These are phyloP conservation scores for Saccostrea echinata DNA, from an alignment of 1,140 invertebrate genomes.

Conservation along the genomic window DNA sequence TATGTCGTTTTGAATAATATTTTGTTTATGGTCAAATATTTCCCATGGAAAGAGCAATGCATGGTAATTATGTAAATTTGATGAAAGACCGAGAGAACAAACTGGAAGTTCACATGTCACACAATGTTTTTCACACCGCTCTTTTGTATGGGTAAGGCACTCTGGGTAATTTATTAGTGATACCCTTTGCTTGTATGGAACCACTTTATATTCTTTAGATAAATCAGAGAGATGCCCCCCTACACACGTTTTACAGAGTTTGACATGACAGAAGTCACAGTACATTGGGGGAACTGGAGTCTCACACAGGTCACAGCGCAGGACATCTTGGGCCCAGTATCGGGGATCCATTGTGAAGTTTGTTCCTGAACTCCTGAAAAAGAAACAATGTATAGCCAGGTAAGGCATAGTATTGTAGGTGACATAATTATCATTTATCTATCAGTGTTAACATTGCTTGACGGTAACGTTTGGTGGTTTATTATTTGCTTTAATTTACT, in stretches of 20 bases:
- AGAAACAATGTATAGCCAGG: too few relatives aligned
- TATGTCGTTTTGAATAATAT: too few relatives aligned
- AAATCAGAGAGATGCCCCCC: neutral
- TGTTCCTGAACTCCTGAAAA: neutral
- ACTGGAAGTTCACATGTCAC: neutral
- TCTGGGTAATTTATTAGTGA: neutral
- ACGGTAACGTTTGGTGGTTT: too few relatives aligned
- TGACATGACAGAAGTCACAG: too few relatives aligned
- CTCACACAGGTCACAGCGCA: neutral
- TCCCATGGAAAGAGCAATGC: neutral
- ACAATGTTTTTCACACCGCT: neutral
- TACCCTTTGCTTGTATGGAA: neutral
- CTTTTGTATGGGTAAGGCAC: neutral
- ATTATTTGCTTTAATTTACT: too few relatives aligned
- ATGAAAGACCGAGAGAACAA: neutral
- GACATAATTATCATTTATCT: too few relatives aligned
- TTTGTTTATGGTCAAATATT: too few relatives aligned
- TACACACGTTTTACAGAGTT: too few relatives aligned
- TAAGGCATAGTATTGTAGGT: too few relatives aligned
- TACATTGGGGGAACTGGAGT: too few relatives aligned
- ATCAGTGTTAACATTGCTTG: too few relatives aligned
- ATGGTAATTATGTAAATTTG: neutral
- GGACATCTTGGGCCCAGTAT: neutral
- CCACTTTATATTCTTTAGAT: neutral
- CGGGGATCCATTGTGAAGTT: neutral